phyloP scores from a whole-genome alignment of 2,797 vertebrate species.

The Oreochromis grahami region DNA sequence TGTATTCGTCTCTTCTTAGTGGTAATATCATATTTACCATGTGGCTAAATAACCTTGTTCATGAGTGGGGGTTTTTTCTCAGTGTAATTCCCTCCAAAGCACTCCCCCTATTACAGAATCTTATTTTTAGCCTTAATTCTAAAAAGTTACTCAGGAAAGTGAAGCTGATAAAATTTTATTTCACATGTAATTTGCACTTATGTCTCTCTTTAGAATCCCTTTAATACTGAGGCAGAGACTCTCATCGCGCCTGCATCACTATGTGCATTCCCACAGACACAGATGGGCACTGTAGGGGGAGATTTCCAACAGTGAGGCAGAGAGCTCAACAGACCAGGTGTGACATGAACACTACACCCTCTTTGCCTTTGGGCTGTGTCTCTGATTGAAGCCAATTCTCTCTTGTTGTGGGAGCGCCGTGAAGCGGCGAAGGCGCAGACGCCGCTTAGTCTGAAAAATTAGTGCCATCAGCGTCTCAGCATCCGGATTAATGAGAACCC shows the following conservation, averaged over 20 bases:
- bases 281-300: conserved; percentile 39
- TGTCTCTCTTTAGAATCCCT: background rate
- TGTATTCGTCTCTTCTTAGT: background rate
- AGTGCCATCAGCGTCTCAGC: conserved; percentile 57
- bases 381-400: conserved; percentile 25
- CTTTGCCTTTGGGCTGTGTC: conserved; percentile 20
- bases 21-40: background rate
- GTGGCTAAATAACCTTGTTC: background rate
- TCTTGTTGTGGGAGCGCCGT: conserved; percentile 16
- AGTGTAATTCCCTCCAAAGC: background rate
- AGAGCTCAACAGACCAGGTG: conserved; percentile 36
- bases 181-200: conserved; percentile 18
- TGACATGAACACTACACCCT: conserved; percentile 27
- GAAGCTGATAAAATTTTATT: background rate
- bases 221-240: background rate
- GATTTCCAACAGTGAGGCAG: conserved; percentile 7
- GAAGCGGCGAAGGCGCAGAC: conserved; percentile 14
- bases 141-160: background rate
- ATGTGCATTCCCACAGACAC: conserved; percentile 12
- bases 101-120: background rate
- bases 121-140: background rate
- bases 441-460: conserved; percentile 54
- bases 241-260: background rate
- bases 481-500: conserved; percentile 61
- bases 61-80: background rate